Percentiles rank a stretch among this genome's conserved stretches.
Evolutionary conservation across 2,888 invertebrate genomes (phyloP).

Genomic region (Limnephilus marmoratus): DNA sequence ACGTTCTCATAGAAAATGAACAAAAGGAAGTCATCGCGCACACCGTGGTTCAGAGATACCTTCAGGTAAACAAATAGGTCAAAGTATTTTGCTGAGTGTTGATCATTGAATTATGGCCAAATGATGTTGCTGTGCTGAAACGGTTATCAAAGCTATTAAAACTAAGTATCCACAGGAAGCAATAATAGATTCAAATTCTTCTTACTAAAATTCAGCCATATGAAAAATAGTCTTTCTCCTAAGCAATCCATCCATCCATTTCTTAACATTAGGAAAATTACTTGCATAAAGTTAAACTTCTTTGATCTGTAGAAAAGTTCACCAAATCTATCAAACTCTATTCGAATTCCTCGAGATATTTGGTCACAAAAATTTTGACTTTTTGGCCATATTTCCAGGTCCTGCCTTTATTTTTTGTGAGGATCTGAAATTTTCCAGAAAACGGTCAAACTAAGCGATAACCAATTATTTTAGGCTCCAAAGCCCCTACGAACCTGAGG

Average conservation of each 20-base stretch:
- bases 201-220: neutral
- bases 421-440: neutral
- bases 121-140: neutral
- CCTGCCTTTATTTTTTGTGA: neutral
- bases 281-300: neutral
- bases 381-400: neutral
- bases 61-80: constrained; percentile 82
- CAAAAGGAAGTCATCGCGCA: constrained; percentile 99
- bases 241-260: neutral
- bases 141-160: neutral
- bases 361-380: neutral
- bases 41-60: constrained; percentile 97
- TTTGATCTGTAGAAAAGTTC: neutral
- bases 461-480: neutral
- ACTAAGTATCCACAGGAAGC: neutral
- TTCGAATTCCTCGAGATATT: neutral
- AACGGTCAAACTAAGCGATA: neutral
- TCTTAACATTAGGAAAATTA: no score
- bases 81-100: neutral
- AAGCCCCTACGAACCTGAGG: neutral
- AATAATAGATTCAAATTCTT: neutral
- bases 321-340: neutral
- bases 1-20: constrained; percentile 98
- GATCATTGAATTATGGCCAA: no score
- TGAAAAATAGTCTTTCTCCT: neutral